Percentiles rank a stretch among this genome's conserved stretches.
Evolutionary conservation across 2,888 invertebrate species (phyloP).

Genomic region (Trissolcus japonicus): DNA sequence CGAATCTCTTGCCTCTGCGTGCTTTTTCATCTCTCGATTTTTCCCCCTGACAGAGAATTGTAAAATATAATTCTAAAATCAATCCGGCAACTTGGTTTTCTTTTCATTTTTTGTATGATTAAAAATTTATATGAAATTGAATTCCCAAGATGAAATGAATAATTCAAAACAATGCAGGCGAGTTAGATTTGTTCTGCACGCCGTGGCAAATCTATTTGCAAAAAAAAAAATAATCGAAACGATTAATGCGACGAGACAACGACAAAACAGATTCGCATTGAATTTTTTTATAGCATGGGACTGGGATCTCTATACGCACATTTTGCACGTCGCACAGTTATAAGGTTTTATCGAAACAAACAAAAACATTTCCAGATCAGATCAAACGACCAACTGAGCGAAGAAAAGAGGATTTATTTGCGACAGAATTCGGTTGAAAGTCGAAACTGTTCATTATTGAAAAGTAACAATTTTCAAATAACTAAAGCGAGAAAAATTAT

Average conservation of each 20-base stretch:
- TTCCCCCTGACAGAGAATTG: too few relatives aligned
- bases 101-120: too few relatives aligned
- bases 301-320: background rate
- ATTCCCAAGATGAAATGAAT: too few relatives aligned
- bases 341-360: slow-evolving; percentile 6
- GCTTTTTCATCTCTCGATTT: too few relatives aligned
- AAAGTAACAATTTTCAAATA: background rate
- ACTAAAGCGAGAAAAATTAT: too few relatives aligned
- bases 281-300: background rate
- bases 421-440: background rate
- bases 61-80: too few relatives aligned
- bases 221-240: background rate
- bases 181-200: too few relatives aligned
- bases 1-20: too few relatives aligned
- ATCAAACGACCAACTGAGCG: background rate
- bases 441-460: background rate
- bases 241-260: background rate
- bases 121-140: too few relatives aligned
- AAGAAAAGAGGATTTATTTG: background rate
- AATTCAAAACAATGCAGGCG: too few relatives aligned
- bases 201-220: too few relatives aligned
- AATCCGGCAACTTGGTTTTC: too few relatives aligned
- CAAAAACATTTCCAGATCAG: slow-evolving; percentile 2
- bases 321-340: background rate
- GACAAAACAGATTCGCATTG: slow-evolving; percentile 1